Conservation (phyloP, 1,140 invertebrate species). For the Ylistrum balloti region DNA sequence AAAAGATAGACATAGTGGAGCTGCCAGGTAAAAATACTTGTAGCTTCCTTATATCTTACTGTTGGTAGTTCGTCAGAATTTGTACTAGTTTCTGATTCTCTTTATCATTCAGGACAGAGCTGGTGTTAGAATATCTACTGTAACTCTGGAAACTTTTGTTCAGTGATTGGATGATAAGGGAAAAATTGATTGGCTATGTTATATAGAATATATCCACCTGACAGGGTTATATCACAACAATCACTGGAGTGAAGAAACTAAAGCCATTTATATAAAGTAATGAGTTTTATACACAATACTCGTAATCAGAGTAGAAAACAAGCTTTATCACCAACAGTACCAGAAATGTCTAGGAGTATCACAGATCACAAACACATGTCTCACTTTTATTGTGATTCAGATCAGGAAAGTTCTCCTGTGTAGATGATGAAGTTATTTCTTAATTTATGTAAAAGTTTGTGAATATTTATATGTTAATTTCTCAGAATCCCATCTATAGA, state of each 20-base stretch:
- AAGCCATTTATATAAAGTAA: background rate
- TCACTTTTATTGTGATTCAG: background rate
- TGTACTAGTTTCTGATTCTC: background rate
- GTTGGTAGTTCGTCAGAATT: background rate
- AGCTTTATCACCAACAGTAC: background rate
- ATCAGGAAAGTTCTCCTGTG: background rate
- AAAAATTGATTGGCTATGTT: background rate
- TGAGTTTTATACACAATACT: background rate
- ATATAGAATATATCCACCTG: background rate
- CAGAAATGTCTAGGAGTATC: background rate
- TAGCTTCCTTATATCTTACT: background rate
- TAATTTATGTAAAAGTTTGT: background rate
- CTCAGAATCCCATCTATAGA: background rate
- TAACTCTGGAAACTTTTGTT: background rate
- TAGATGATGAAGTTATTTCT: background rate
- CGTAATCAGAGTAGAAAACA: background rate
- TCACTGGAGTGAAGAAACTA: background rate
- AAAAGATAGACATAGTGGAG: background rate
- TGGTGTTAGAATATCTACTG: background rate
- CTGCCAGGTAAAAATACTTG: background rate
- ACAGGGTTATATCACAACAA: background rate
- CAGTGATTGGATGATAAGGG: background rate
- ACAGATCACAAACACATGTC: background rate
- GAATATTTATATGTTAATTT: conserved; percentile 29
- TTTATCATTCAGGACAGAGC: background rate